These are phyloP conservation scores for Crossocerus cetratus DNA, from an alignment of 2,888 invertebrate genomes.

Conservation along the genomic window DNA sequence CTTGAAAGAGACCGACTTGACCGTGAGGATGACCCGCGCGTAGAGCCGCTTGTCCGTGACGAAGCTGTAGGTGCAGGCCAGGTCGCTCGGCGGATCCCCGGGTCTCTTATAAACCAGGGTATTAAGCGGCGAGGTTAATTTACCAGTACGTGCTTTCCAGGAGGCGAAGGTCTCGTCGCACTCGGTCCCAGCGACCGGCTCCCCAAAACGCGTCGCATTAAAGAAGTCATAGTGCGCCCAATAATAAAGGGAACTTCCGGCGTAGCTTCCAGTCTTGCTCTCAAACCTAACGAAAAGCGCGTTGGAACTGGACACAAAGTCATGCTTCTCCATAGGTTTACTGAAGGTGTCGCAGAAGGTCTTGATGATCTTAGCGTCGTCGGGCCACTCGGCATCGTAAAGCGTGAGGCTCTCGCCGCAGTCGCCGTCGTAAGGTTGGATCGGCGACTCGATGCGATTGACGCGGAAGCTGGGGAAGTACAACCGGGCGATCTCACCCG, in stretches of 20 bases:
- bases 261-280: constrained; percentile 94
- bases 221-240: constrained; percentile 97
- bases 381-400: constrained; percentile 92
- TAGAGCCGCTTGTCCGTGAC: constrained; percentile 89
- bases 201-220: constrained; percentile 92
- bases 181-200: constrained; percentile 87
- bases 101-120: constrained; percentile 91
- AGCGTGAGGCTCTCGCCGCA: constrained; percentile 94
- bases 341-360: constrained; percentile 97
- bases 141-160: constrained; percentile 88
- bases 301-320: constrained; percentile 92
- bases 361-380: constrained; percentile 93
- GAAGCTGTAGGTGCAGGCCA: constrained; percentile 90
- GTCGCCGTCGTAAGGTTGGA: constrained; percentile 90
- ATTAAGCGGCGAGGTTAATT: constrained; percentile 89
- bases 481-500: constrained; percentile 91
- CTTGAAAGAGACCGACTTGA: constrained; percentile 89
- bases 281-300: constrained; percentile 93
- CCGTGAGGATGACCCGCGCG: constrained; percentile 88
- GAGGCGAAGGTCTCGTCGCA: constrained; percentile 94
- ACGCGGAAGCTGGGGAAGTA: constrained; percentile 95
- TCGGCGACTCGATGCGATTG: constrained; percentile 92
- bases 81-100: constrained; percentile 84
- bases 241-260: constrained; percentile 94
- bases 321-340: constrained; percentile 94